Base-by-base conservation (phyloP, 2,888 invertebrate genomes). In the Camponotus fellah region DNA sequence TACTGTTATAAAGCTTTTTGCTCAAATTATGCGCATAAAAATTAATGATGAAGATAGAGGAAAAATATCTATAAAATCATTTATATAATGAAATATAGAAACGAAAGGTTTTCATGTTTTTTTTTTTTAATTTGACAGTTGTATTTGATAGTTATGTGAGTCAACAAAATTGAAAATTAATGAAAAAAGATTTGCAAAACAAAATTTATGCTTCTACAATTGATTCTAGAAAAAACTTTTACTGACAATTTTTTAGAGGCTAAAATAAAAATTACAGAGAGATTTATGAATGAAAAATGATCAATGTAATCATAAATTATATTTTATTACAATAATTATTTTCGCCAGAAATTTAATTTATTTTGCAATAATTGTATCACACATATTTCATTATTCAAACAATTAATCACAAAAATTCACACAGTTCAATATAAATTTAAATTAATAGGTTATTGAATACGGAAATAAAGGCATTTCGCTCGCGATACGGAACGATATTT, bases 11-110 rank as follows among this genome's bases (percentile, higher is more conserved):
- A n/a, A 62, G 56, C 12, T 65, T 65, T 81, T 53, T 49, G 46
- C 43, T 37, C 69, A 37, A 80, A 80, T 66, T 79, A 69, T 71
- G 79, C 40, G n/a, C 21, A 32, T 80, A 21, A 60, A 46, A 69
- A 62, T 68, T 68, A 79, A 46, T 62, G 8, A 46, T 34, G 14
- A 21, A 60, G 46, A 26, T 32, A 21, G 0, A 43, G 14, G 10
- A 21, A 2, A 43, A 46, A 56, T 34, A 2, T 26, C 21, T 1
- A 26, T 26, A 26, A 66, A 40, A 26, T 65, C 56, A 12, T 34
- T 53, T 17, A 37, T 17, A 37, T 21, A 60, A 26, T 46, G 26
- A 26, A 26, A 26, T 26, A 26, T 26, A 10, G 5, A 53, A 53
- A 60, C 60, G 9, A 26, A 53, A 53, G 14, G 6, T 76, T 65